Evolutionary conservation across 2,113 vertebrate genomes (phyloP), one percentile per base, ranked within the genome.

Genomic region (Melozone crissalis): DNA sequence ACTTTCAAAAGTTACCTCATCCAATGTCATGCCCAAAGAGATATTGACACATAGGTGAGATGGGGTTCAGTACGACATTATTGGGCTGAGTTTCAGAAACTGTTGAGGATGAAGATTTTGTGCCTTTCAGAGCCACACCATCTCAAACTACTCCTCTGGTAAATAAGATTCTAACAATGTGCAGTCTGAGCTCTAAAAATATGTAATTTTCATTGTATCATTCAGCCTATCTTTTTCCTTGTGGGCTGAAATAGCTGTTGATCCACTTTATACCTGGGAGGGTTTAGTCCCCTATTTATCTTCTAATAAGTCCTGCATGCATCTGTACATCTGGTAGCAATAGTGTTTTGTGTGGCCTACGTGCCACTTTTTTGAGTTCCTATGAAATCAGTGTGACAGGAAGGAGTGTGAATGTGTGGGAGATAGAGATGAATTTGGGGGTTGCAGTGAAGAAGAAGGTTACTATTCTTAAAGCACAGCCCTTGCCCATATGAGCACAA

Each of bases 61-160:
- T 62, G 49, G 28, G 24, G 26, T 59, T 96, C 47, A 33, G 26
- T 80, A 23, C 93, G 67, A 66, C 30, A 6, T 83, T 84, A 59
- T 31, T 54, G 18, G 55, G 24, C 55, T 86, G 63, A 90, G 12
- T 88, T 65, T 83, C 72, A 86, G 79, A 84, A 80, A 15, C 51
- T 31, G 11, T 8, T 59, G 76, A 77, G 61, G 51, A 51, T 21
- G 27, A 43, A 89, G 65, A 84, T 87, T 63, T 71, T 46, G 69
- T 94, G 91, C 89, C 80, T 92, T 95, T 97, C 86, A 86, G 61
- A 87, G 41, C 15, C 31, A 69, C 63, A 59, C 68, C 39, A 57
- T 26, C 44, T 67, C 73, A 75, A 87, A 78, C 65, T 85, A 58
- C 19, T 93, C 12, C 68, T 89, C 74, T 75, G 73, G 30, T 86